phyloP scores from a whole-genome alignment of 2,888 invertebrate species.

The Isoperla grammatica region DNA sequence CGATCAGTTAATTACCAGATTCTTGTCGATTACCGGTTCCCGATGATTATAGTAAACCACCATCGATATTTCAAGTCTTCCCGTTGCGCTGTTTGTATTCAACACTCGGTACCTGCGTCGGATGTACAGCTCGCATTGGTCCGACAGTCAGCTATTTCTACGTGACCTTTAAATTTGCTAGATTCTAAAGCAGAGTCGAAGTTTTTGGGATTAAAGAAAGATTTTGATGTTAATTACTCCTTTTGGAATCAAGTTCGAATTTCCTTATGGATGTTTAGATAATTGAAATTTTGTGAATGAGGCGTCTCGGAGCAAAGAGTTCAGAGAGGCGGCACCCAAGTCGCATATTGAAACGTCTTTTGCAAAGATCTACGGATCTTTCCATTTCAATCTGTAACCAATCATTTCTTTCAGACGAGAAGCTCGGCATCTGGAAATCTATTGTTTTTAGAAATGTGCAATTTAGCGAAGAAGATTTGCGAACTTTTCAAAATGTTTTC shows the following conservation, averaged over 20 bases:
- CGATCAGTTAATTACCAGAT: slow-evolving; percentile 18
- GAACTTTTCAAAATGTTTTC: slow-evolving; percentile 12
- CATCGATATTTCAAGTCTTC: slow-evolving; percentile 10
- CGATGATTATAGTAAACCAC: slow-evolving; percentile 11
- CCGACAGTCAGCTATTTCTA: background rate
- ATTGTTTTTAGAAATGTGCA: slow-evolving; percentile 22
- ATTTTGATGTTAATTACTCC: slow-evolving; percentile 15
- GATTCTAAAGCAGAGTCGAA: background rate
- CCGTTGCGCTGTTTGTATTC: background rate
- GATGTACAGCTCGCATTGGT: background rate
- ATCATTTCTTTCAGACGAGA: slow-evolving; percentile 20
- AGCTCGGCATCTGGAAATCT: slow-evolving; percentile 18
- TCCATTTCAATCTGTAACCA: slow-evolving; percentile 18
- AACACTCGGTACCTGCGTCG: background rate
- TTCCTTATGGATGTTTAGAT: slow-evolving; percentile 15
- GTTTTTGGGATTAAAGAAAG: slow-evolving; percentile 6
- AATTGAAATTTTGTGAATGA: slow-evolving; percentile 19
- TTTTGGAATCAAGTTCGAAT: slow-evolving; percentile 13
- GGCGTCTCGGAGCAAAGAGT: background rate
- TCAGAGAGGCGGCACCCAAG: background rate
- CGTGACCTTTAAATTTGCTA: slow-evolving; percentile 7
- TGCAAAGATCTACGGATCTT: background rate
- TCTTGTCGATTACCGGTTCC: background rate
- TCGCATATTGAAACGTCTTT: background rate
- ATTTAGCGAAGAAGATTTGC: slow-evolving; percentile 18